phyloP scores from a whole-genome alignment of 2,797 vertebrate genomes.

The Peromyscus aztecus region DNA sequence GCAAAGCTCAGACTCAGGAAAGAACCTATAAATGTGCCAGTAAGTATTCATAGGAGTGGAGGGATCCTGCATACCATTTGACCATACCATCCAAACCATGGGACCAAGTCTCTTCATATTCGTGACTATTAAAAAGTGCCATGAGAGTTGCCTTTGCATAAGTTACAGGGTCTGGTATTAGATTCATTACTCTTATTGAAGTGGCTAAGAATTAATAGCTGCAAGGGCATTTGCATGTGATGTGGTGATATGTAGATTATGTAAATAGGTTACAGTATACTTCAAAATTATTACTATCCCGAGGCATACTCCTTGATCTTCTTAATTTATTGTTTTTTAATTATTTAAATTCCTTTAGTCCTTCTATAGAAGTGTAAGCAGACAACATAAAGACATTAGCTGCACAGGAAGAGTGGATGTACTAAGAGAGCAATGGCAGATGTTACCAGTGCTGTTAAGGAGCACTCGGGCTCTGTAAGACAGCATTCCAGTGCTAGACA shows the following conservation, averaged over 20 bases:
- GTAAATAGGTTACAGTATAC: background rate
- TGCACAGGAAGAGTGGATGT: background rate
- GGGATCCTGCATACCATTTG: background rate
- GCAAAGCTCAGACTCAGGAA: background rate
- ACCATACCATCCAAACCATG: background rate
- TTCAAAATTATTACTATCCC: background rate
- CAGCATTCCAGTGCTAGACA: background rate
- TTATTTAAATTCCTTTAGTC: conserved; percentile 31
- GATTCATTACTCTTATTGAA: background rate
- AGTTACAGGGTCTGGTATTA: background rate
- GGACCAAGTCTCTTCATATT: background rate
- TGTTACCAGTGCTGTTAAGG: background rate
- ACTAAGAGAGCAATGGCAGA: background rate
- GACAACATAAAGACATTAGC: background rate
- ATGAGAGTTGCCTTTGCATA: background rate
- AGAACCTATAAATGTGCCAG: background rate
- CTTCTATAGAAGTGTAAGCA: background rate
- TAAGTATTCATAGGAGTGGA: background rate
- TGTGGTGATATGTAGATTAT: background rate
- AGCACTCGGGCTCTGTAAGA: fast-evolving
- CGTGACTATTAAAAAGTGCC: background rate
- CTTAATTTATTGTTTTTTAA: conserved; percentile 7
- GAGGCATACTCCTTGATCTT: conserved; percentile 29
- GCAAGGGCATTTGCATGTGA: background rate
- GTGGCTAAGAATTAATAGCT: background rate